These are phyloP conservation scores for Zosterops japonicus DNA, from an alignment of 2,113 vertebrate genomes.

Conservation along the genomic window DNA sequence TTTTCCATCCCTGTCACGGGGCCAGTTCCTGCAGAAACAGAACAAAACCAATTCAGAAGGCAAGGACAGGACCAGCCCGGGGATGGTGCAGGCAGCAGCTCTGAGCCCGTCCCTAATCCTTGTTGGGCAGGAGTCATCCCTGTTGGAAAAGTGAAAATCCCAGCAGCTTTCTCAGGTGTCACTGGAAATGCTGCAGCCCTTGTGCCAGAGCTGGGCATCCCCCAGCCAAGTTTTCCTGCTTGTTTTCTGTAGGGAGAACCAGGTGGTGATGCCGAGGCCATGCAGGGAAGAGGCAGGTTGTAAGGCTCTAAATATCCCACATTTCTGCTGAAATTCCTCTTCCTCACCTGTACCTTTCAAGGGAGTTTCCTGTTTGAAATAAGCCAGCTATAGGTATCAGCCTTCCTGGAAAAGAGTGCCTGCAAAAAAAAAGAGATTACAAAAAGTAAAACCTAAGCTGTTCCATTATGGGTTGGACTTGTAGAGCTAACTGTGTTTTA, in stretches of 20 bases:
- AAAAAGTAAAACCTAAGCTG: slow-evolving; percentile 21
- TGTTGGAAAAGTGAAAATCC: neutral
- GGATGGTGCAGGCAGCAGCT: neutral
- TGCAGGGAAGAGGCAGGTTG: neutral
- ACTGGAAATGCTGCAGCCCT: neutral
- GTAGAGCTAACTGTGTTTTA: slow-evolving; percentile 50
- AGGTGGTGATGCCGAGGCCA: rapidly evolving
- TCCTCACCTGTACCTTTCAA: neutral
- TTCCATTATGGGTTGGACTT: slow-evolving; percentile 27
- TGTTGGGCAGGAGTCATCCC: neutral
- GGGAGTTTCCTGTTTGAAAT: slow-evolving; percentile 7
- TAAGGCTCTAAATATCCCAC: neutral
- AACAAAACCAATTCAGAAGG: neutral
- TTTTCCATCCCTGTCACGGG: neutral
- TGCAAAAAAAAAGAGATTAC: neutral
- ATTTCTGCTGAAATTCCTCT: neutral
- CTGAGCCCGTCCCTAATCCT: neutral
- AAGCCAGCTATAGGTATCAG: neutral
- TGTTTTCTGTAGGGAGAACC: neutral
- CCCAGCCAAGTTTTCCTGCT: neutral
- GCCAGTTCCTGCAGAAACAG: neutral
- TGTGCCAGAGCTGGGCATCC: neutral
- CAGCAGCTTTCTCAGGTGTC: neutral
- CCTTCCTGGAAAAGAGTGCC: neutral
- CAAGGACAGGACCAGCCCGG: neutral